phyloP scores from a whole-genome alignment of 2,797 vertebrate species.

The Lagorchestes hirsutus region DNA sequence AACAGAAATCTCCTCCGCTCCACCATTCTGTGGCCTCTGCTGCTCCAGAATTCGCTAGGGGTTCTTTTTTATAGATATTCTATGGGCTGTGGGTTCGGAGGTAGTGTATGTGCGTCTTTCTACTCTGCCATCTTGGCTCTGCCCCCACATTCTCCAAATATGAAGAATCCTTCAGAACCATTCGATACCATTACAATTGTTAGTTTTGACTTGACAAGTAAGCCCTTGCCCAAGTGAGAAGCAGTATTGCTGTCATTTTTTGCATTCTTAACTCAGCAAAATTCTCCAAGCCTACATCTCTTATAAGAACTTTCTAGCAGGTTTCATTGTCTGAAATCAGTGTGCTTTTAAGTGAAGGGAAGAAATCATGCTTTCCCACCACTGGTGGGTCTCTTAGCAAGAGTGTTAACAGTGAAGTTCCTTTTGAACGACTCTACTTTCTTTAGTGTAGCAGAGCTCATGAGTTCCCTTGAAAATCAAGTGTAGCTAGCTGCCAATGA shows the following conservation, averaged over 20 bases:
- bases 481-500: background rate
- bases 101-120: too few relatives aligned
- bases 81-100: too few relatives aligned
- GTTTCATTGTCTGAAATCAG: background rate
- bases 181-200: background rate
- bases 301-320: conserved; percentile 16
- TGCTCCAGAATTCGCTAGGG: too few relatives aligned
- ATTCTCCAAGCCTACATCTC: background rate
- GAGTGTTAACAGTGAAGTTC: background rate
- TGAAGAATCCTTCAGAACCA: conserved; percentile 3
- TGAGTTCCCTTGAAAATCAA: background rate
- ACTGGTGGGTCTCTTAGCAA: background rate
- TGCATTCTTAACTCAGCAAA: conserved; percentile 17
- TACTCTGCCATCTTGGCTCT: too few relatives aligned
- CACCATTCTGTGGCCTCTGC: too few relatives aligned
- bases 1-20: too few relatives aligned
- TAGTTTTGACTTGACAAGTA: conserved; percentile 36
- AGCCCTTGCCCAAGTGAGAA: background rate
- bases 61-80: too few relatives aligned
- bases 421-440: background rate
- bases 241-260: conserved; percentile 21
- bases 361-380: background rate
- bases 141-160: background rate
- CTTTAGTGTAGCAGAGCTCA: background rate
- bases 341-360: conserved; percentile 35